Base-by-base conservation (phyloP, 2,888 invertebrate species). In the Cephus pulcher region DNA sequence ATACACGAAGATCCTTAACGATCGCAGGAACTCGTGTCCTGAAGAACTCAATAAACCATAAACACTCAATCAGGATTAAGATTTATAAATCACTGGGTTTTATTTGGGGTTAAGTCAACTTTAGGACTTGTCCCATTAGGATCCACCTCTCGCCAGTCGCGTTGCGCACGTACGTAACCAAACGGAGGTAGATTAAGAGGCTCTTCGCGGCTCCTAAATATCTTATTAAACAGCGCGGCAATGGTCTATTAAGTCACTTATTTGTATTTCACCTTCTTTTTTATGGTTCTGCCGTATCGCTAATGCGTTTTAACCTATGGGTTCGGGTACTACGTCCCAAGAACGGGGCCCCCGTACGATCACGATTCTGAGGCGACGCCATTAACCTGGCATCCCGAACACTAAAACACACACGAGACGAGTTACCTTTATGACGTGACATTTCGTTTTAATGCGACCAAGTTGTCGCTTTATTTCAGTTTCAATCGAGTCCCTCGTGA, bases 11-110 rank as follows among this genome's bases (percentile, higher is more conserved):
- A 56, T 15, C 56, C 56, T 56, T 56, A 56, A 56, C 71, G 32
- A 32, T 71, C 71, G 11, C 33, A 71, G 12, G 34, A 71, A 71
- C 74, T 34, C 74, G 74, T 74, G 37, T 74, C 37, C 37, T 34
- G 34, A 34, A 1, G 76, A 76, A 73, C 68, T 78, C 76, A 73
- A 78, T 76, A 74, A 79, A 74, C 74, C 34, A 37, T 74, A 35
- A 74, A 74, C 84, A 76, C 78, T 78, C 35, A 78, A 23, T 80
- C 82, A 78, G 82, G 82, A 80, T 84, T 83, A 84, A 84, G 86
- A 87, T 89, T 86, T 85, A 87, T 88, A 89, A 89, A 88, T 89
- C 86, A 86, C 79, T 75, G 83, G 82, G 84, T 86, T 87, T 89
- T 86, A 88, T 87, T 87, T 86, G 83, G 83, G 85, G 86, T 86